These are phyloP conservation scores for Drosophila austrosaltans DNA, from an alignment of 2,888 invertebrate genomes.

Conservation along the genomic window DNA sequence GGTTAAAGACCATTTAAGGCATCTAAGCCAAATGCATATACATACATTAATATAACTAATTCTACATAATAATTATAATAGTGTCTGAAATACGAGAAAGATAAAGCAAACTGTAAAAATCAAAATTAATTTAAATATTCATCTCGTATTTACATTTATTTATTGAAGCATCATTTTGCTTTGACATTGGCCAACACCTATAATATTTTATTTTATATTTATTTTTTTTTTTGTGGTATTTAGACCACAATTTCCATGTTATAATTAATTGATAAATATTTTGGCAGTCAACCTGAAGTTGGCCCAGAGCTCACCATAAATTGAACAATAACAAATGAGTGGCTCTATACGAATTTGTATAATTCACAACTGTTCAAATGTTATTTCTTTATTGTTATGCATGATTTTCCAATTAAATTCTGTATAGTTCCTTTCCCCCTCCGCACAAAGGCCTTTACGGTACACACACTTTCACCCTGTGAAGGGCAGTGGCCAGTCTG, in stretches of 20 bases:
- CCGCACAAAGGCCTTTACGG: constrained; percentile 20
- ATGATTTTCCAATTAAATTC: constrained; percentile 53
- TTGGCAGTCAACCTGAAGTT: constrained; percentile 33
- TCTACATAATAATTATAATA: background rate
- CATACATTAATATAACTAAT: background rate
- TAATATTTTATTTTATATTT: background rate
- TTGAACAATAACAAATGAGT: constrained; percentile 52
- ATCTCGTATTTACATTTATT: background rate
- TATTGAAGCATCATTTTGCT: constrained; percentile 35
- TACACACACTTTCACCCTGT: constrained; percentile 27
- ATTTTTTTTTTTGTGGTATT: background rate
- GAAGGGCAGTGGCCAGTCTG: constrained; percentile 40
- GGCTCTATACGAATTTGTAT: constrained; percentile 22
- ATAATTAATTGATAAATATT: constrained; percentile 65
- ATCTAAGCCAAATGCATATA: background rate
- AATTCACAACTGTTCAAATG: constrained; percentile 40
- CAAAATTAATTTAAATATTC: background rate
- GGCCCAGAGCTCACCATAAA: constrained; percentile 31
- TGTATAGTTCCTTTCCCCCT: constrained; percentile 1
- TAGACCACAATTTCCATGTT: constrained; percentile 21
- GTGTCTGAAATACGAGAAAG: background rate
- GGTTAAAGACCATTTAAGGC: background rate
- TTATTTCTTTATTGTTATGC: constrained; percentile 34
- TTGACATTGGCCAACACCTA: background rate
- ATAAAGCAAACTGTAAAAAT: background rate